Base-by-base conservation (phyloP, 2,888 invertebrate genomes). In the Ormyrus labotus region DNA sequence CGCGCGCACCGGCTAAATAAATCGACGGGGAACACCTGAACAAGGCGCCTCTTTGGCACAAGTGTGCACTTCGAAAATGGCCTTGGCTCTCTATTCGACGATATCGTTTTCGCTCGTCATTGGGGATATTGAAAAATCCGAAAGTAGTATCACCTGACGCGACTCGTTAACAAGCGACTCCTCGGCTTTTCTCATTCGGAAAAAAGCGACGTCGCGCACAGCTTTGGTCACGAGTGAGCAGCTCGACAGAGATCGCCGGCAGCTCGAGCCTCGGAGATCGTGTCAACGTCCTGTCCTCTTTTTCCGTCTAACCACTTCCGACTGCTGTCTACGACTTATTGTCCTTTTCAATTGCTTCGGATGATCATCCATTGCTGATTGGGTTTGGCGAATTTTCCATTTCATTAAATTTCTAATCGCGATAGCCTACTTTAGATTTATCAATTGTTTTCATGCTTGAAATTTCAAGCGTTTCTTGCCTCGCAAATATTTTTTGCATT, bases 241-340 rank as follows among this genome's bases (percentile, higher is more conserved):
- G 68, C 55, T 63, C 6, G 55, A 73, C 65, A 55, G 60, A 68
- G 68, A 65, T 74, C 71, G 70, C 2, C 51, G 34, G 60, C 11
- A 7, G 10, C n/a, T 11, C 68, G 64, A 64, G 55, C 34, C 34
- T 34, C 34, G 10, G 13, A 51, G 47, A 80, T 65, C 70, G 70
- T 67, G 80, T 71, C 71, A 75, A 71, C 70, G 80, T 80, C 76
- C 80, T 71, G 80, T 71, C 71, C 76, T 75, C 71, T 60, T 71
- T 76, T 76, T 71, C 53, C 5, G 5, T 9, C 53, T 11, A 55
- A 63, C 11, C 61, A 48, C 48, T 69, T 69, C 76, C 53, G 65
- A 73, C 63, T 55, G n/a, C 34, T 55, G 55, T 19, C 9, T 8
- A 53, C 60, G 19, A 61, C 53, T 75, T 51, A 75, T 67, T 67